Evolutionary conservation across 2,888 invertebrate genomes (phyloP).

Genomic region (Zygaena filipendulae): DNA sequence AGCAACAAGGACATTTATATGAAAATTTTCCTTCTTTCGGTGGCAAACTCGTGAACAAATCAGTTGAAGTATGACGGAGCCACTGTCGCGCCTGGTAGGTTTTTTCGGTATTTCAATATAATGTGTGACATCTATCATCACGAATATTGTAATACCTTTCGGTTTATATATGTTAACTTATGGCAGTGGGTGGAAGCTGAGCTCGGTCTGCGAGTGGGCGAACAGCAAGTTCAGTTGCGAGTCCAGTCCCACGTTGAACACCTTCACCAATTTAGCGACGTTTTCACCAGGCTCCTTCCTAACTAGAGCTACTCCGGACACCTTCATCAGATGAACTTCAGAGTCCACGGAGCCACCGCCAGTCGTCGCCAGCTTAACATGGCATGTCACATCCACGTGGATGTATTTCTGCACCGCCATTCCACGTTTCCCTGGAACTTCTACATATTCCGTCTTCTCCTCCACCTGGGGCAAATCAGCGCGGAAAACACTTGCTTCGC

Average conservation of each 20-base stretch:
- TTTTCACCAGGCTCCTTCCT: constrained; percentile 69
- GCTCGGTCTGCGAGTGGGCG: constrained; percentile 72
- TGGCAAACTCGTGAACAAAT: constrained; percentile 47
- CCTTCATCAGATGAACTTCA: constrained; percentile 73
- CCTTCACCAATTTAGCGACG: constrained; percentile 65
- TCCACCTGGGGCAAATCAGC: constrained; percentile 76
- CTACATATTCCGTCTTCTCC: constrained; percentile 70
- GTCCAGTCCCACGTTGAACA: constrained; percentile 75
- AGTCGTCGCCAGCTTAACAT: constrained; percentile 70
- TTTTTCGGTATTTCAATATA: constrained; percentile 40
- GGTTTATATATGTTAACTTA: constrained; percentile 29
- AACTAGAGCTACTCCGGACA: constrained; percentile 74
- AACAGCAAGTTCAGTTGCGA: constrained; percentile 75
- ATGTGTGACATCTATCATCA: constrained; percentile 19
- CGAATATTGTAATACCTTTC: constrained; percentile 48
- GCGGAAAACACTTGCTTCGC: constrained; percentile 75
- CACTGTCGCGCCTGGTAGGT: constrained; percentile 52
- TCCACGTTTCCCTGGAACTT: constrained; percentile 51
- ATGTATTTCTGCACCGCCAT: constrained; percentile 72
- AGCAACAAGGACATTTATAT: too few relatives aligned
- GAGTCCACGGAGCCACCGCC: constrained; percentile 67
- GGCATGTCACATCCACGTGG: constrained; percentile 75
- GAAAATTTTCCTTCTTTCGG: too few relatives aligned
- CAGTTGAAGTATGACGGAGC: constrained; percentile 53
- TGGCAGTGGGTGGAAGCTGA: constrained; percentile 71